Conservation (phyloP, 2,113 vertebrate species). For the Thalassoma bifasciatum region DNA sequence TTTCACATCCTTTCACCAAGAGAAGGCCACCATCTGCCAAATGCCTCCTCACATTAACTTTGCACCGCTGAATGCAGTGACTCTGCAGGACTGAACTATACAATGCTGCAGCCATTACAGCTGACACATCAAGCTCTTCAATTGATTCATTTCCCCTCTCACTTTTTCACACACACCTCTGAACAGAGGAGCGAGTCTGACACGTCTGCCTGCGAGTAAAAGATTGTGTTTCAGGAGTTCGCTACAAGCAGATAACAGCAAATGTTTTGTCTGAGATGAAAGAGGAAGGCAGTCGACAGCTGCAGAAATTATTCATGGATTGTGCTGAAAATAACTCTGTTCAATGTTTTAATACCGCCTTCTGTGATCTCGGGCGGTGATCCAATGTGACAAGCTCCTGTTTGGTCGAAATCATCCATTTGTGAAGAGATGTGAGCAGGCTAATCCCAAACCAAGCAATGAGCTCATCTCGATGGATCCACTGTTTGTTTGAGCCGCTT, state of each 20-base stretch:
- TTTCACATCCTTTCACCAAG: slow-evolving; percentile 70
- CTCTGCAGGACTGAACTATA: slow-evolving; percentile 32
- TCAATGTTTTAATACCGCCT: slow-evolving; percentile 67
- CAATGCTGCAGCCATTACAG: slow-evolving; percentile 27
- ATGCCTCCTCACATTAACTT: slow-evolving; percentile 50
- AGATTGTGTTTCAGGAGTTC: background rate
- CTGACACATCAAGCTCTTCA: slow-evolving; percentile 37
- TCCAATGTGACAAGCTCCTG: slow-evolving; percentile 52
- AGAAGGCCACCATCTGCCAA: slow-evolving; percentile 69
- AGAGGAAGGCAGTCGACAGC: slow-evolving; percentile 33
- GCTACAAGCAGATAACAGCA: slow-evolving; percentile 14
- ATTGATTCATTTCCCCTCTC: slow-evolving; percentile 2
- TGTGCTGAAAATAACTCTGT: slow-evolving; percentile 59
- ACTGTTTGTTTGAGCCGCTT: slow-evolving; percentile 39
- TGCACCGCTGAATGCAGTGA: slow-evolving; percentile 39
- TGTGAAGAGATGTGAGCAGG: slow-evolving; percentile 48
- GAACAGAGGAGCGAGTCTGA: background rate
- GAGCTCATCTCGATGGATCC: slow-evolving; percentile 45
- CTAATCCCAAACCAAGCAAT: slow-evolving; percentile 58
- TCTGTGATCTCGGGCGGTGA: slow-evolving; percentile 44
- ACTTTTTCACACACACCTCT: slow-evolving; percentile 5
- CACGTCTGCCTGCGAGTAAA: background rate
- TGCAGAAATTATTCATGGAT: slow-evolving; percentile 64
- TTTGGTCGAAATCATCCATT: slow-evolving; percentile 61
- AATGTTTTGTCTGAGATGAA: slow-evolving; percentile 29